Base-by-base conservation (phyloP, 37 sponge, comb jelly and placozoan species). In the Chondrilla cf. caribensis region DNA sequence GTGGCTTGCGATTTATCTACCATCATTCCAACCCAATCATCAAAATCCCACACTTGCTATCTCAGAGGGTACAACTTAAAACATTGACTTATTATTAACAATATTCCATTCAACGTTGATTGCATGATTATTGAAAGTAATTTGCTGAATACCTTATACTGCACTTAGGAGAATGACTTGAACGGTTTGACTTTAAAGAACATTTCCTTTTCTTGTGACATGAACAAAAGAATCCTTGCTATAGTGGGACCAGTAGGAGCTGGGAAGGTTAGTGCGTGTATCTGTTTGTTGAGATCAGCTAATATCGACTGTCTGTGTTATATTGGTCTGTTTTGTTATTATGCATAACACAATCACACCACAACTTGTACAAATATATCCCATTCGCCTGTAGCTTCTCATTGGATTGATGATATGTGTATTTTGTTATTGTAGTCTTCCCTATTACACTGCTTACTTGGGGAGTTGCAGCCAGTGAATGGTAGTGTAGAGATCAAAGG, bases 211-310 rank as follows among this genome's bases (percentile, higher is more conserved):
- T 32, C 19, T 70, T 32, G 37, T 15, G 71, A 36, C 71, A 17
- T 37, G 37, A 37, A 31, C 28, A 36, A 15, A 5, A 5, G 71
- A 70, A 32, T 70, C 7, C 5, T 70, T 6, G 71, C 71, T 37
- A 37, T 85, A 65, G 86, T 85, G 36, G 86, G 86, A 32, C 80
- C 86, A 51, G 72, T 85, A 28, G 86, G 80, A 68, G 65, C 86
- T 42, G 86, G 86, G 62, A 85, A 85, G 79, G 54, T 77, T 3
- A 6, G 39, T 47, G 51, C 11, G 51, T 47, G 51, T 47, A 11
- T n/a, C n/a, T n/a, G n/a, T n/a, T n/a, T n/a, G n/a, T n/a, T n/a
- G n/a, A n/a, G n/a, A n/a, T n/a, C n/a, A n/a, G n/a, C n/a, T n/a
- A n/a, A n/a, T n/a, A n/a, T n/a, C n/a, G n/a, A n/a, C n/a, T n/a